Conservation (phyloP, 2,888 invertebrate genomes). For the Hyposoter dolosus region DNA sequence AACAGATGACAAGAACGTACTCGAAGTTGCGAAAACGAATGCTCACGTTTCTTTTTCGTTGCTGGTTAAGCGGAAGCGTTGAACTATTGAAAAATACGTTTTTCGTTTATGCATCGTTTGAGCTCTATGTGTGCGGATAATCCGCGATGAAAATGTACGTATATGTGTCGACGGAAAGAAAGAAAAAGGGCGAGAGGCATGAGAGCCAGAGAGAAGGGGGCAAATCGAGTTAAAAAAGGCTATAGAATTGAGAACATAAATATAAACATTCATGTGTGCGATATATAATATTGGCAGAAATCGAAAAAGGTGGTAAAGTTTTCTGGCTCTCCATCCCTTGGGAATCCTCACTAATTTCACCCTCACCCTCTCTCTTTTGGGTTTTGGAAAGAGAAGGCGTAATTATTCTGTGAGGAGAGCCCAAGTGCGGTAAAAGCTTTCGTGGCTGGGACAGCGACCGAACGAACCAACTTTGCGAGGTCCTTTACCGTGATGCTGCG, state of each 20-base stretch:
- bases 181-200: conserved; percentile 7
- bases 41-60: not conserved
- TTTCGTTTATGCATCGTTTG: not conserved
- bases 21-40: not conserved
- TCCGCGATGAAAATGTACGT: not conserved
- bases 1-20: not conserved
- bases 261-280: not conserved
- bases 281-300: conserved; percentile 19
- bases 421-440: conserved; percentile 63
- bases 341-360: conserved; percentile 10
- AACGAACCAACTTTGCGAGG: conserved; percentile 32
- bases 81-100: not conserved
- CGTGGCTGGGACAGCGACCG: conserved; percentile 21
- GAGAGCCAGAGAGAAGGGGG: conserved; percentile 2
- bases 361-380: conserved; percentile 16
- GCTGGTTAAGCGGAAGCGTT: not conserved
- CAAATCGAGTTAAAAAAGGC: conserved; percentile 27
- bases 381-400: conserved; percentile 12
- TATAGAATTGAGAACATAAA: not conserved
- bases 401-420: conserved; percentile 49
- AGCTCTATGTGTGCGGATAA: not conserved
- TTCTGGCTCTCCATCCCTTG: conserved; percentile 9
- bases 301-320: conserved; percentile 16
- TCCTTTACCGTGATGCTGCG: not conserved
- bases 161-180: not conserved